Base-by-base conservation (phyloP, 2,888 invertebrate species). In the Pilophorus perplexus region DNA sequence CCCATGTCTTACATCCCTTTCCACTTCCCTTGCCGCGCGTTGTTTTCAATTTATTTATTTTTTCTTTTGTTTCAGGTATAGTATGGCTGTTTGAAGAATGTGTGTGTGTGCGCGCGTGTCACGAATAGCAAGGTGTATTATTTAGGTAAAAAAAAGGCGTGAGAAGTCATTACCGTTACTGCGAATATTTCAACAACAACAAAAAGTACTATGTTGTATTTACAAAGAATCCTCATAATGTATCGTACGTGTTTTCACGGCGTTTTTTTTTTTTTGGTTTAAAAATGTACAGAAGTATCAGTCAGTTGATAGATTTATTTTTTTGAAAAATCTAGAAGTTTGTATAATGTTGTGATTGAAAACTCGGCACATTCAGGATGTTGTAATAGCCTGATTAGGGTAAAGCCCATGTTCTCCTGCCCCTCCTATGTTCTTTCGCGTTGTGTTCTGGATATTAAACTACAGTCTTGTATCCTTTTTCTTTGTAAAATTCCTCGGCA, bases 51-150 rank as follows among this genome's bases (percentile, higher is more conserved):
- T n/a, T n/a, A n/a, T n/a, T n/a, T n/a, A 33, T 52, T 28, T 62
- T 33, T 48, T 28, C 28, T 46, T 48, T 25, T 59, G 42, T 62
- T 62, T 44, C 62, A 62, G 62, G 48, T 62, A 46, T 33, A 62
- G 62, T 62, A 20, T 46, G 62, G 62, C 62, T 46, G 62, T 44
- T 62, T 28, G 62, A 46, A 62, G 62, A 62, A 55, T 55, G 55
- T 37, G 38, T 55, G 62, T 62, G 62, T 46, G 20, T 22, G 52
- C 52, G 28, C 27, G 62, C n/a, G 37, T 55, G 38, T 59, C 10
- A 42, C 44, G 59, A 25, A 42, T 62, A 62, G 62, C 46, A 42
- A 40, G 59, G 23, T 42, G 25, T 59, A 57, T 44, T 59, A 25
- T 62, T 62, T 62, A 46, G 46, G 46, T 54, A 33, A 8, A 38